A percentile compares a stretch with the other conserved stretches of the same genome.
Conservation (phyloP, 2,113 vertebrate species). For the Charina bottae region DNA sequence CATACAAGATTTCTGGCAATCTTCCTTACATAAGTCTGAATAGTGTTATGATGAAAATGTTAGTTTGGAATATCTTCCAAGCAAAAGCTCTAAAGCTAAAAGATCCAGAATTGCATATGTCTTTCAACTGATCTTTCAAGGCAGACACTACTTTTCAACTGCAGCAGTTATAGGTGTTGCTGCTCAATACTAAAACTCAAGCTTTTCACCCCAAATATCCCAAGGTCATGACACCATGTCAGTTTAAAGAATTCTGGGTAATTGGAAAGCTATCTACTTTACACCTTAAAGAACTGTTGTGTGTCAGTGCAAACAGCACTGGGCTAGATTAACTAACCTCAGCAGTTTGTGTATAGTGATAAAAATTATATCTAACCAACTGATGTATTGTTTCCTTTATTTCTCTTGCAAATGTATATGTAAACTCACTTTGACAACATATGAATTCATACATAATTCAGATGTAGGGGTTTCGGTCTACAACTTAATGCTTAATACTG, state of each 20-base stretch:
- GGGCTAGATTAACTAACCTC: neutral
- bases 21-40: neutral
- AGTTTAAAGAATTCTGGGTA: neutral
- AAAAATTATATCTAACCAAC: neutral
- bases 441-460: neutral
- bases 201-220: too few species aligned
- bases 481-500: neutral
- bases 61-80: neutral
- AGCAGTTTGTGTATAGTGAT: too few species aligned
- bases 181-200: neutral
- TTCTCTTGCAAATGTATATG: neutral
- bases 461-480: neutral
- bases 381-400: neutral
- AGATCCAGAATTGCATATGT: neutral
- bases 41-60: neutral
- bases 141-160: neutral
- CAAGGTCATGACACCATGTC: neutral
- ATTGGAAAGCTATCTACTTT: neutral
- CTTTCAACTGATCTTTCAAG: neutral
- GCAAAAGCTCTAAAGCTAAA: neutral
- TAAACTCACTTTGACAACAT: neutral
- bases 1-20: neutral
- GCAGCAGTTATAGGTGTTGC: neutral
- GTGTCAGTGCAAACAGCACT: neutral
- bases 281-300: neutral